Base-by-base conservation (phyloP, 2,113 vertebrate species). In the Odocoileus hemionus region DNA sequence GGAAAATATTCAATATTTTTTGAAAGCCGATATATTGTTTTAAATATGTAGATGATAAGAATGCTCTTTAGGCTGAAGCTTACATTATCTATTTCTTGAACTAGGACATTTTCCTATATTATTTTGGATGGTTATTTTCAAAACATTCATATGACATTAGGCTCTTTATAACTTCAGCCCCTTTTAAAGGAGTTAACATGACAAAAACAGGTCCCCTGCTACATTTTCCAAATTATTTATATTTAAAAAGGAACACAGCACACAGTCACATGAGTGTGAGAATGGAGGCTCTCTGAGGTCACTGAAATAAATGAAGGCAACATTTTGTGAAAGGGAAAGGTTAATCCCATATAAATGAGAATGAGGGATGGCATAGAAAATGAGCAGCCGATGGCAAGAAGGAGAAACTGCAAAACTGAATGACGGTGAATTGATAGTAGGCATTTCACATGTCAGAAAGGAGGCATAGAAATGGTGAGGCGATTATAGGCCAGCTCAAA, bases 301-400 rank as follows among this genome's bases (percentile, higher is more conserved):
- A 92, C 23, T 97, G 93, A 98, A 97, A 57, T 92, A 98, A 97
- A 96, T 94, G 94, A 97, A 98, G 79, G 92, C 92, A 98, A 98
- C 98, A 97, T 98, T 96, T 92, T 97, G 88, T 96, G 50, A 98
- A 86, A 84, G 78, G 26, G 55, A 97, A 91, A 96, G 54, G 76
- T 61, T 97, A 98, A 95, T 87, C 28, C 78, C 64, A 36, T 92
- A 80, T 97, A 93, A 97, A 97, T 97, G 93, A 97, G 80, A 97
- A 89, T 28, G 25, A 60, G 12, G 96, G 78, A 91, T 60, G 33
- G 50, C 91, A 85, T 78, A 58, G 96, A 98, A 98, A 98, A 95
- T 87, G 43, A 86, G 70, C 67, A 97, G 79, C 87, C 95, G n/a
- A 64, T 47, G 26, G 54, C 67, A 97, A 97, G 94, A 96, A 33